Evolutionary conservation across 2,888 invertebrate species (phyloP).

Genomic region (Tromatobia lineatoria): DNA sequence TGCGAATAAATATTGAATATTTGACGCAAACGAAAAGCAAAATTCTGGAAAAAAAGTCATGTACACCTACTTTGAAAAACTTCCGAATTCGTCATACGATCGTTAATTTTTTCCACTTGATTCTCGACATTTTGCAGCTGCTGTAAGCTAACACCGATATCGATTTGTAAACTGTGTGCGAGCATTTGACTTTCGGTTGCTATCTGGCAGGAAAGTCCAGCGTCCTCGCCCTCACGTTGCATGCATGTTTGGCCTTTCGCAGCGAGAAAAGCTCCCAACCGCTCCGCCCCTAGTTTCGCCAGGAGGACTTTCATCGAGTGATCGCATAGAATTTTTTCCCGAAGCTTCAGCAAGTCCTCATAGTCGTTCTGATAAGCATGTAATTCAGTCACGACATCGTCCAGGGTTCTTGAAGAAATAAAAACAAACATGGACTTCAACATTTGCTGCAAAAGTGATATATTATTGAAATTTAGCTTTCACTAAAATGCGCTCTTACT

Average conservation of each 20-base stretch:
- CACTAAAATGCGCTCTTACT: conserved; percentile 86
- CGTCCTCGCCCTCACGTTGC: conserved; percentile 82
- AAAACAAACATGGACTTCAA: conserved; percentile 3
- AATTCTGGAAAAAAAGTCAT: conserved; percentile 7
- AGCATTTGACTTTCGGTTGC: conserved; percentile 82
- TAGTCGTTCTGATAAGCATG: conserved; percentile 89
- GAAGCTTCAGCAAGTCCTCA: conserved; percentile 87
- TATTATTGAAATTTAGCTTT: neutral
- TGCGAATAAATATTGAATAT: no score
- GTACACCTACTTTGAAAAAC: conserved; percentile 71
- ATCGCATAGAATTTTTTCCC: conserved; percentile 87
- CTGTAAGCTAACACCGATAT: conserved; percentile 86
- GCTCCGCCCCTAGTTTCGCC: conserved; percentile 80
- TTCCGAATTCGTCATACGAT: conserved; percentile 83
- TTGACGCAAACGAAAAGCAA: neutral
- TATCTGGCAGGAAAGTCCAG: conserved; percentile 84
- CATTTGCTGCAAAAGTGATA: neutral
- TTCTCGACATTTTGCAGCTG: conserved; percentile 86
- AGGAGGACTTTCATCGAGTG: conserved; percentile 76
- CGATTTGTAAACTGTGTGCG: conserved; percentile 84
- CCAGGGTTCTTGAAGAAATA: conserved; percentile 86
- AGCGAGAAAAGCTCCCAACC: conserved; percentile 77
- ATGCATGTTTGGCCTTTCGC: conserved; percentile 83
- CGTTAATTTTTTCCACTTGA: conserved; percentile 86
- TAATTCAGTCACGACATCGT: conserved; percentile 88